Conservation (phyloP, 1,140 invertebrate species). For the Cydia strobilella region DNA sequence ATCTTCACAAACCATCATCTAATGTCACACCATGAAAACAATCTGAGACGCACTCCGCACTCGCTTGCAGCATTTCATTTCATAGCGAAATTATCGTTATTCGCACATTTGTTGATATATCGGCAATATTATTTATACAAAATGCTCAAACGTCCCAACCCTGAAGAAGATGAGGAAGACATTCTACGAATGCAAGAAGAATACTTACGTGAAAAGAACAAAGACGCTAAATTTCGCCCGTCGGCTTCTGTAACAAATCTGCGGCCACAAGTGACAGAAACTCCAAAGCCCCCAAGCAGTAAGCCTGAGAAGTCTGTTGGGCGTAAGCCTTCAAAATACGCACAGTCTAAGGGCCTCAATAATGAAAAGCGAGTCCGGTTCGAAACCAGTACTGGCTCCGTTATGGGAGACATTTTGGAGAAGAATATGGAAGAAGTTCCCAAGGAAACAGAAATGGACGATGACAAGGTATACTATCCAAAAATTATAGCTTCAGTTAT, state of each 20-base stretch:
- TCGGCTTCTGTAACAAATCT: conserved; percentile 82
- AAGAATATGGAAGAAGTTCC: conserved; percentile 58
- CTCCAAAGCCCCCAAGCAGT: conserved; percentile 47
- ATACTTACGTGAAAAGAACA: conserved; percentile 80
- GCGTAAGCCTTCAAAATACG: conserved; percentile 72
- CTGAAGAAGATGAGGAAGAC: conserved; percentile 84
- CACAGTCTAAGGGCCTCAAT: conserved; percentile 63
- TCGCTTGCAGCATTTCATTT: not conserved
- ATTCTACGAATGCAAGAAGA: conserved; percentile 86
- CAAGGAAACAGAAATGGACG: conserved; percentile 53
- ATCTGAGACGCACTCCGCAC: conserved; percentile 4
- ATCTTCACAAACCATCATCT: not conserved
- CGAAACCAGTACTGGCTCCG: conserved; percentile 39
- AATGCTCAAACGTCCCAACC: conserved; percentile 83
- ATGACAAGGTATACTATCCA: conserved; percentile 77
- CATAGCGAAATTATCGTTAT: not conserved
- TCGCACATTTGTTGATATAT: not conserved
- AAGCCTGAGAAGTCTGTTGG: conserved; percentile 34
- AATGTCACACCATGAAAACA: not conserved
- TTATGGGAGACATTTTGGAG: conserved; percentile 62
- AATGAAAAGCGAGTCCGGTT: conserved; percentile 52
- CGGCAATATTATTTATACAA: conserved; percentile 38
- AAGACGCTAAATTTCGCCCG: conserved; percentile 76
- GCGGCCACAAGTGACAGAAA: conserved; percentile 56
- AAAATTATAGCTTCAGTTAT: conserved; percentile 77